Evolutionary conservation across 2,113 vertebrate species (phyloP).

Genomic region (Aldabrachelys gigantea): DNA sequence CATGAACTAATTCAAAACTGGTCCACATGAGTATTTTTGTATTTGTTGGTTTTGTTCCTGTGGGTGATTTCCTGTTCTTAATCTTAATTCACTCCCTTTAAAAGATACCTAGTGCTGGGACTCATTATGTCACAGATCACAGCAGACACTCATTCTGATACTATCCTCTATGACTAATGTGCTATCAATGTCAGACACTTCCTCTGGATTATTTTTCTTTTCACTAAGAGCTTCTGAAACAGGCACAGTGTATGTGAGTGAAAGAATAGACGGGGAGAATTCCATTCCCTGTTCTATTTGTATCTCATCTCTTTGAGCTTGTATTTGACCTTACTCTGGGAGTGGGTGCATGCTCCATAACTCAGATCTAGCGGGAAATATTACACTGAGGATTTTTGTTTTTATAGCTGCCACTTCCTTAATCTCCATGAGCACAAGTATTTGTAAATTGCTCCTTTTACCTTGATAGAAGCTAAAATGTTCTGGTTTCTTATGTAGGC

Average conservation of each 20-base stretch:
- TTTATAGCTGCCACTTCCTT: not conserved
- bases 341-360: not conserved
- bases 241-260: not conserved
- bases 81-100: not conserved
- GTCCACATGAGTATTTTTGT: not conserved
- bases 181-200: not conserved
- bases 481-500: not conserved
- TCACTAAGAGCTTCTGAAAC: not conserved
- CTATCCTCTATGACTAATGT: not conserved
- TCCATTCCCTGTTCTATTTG: not conserved
- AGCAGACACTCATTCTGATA: not conserved
- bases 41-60: not conserved
- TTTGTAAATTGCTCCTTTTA: not conserved
- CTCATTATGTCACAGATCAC: fast-evolving
- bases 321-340: not conserved
- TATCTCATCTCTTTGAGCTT: not conserved
- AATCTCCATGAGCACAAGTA: not conserved
- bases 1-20: not conserved
- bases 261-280: not conserved
- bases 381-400: not conserved
- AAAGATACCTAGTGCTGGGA: not conserved
- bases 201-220: not conserved
- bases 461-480: not conserved
- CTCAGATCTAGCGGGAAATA: slow-evolving; percentile 1
- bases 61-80: not conserved